These are phyloP conservation scores for Pocota personata DNA, from an alignment of 2,888 invertebrate species.

Conservation along the genomic window DNA sequence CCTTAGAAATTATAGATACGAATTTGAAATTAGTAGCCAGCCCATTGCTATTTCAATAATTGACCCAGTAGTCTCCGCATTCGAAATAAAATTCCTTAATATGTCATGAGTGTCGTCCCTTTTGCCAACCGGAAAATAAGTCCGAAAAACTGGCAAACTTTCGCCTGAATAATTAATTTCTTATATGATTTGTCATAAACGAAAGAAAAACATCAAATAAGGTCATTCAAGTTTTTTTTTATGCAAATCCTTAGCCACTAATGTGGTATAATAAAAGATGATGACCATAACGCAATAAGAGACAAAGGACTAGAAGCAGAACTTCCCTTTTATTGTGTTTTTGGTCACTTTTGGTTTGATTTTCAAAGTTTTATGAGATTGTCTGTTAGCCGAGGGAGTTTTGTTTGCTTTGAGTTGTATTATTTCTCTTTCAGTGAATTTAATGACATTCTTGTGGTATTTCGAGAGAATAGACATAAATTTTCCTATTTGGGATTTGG, in stretches of 20 bases:
- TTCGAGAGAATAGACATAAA: neutral
- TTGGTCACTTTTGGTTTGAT: conserved; percentile 55
- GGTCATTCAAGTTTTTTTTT: conserved; percentile 41
- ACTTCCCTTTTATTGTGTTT: conserved; percentile 16
- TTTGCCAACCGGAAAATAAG: neutral
- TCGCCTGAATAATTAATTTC: conserved; percentile 40
- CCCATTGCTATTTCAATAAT: too few species aligned
- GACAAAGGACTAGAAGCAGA: conserved; percentile 22
- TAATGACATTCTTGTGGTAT: conserved; percentile 11
- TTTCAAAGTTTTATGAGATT: conserved; percentile 47
- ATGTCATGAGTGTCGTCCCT: neutral
- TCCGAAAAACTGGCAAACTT: conserved; percentile 25
- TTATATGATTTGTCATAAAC: conserved; percentile 14
- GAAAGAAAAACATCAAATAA: conserved; percentile 13
- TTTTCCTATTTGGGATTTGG: too few species aligned
- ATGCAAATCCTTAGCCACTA: conserved; percentile 65
- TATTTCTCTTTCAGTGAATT: conserved; percentile 3
- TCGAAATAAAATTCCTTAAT: neutral
- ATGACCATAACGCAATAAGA: conserved; percentile 28
- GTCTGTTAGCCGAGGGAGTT: conserved; percentile 13
- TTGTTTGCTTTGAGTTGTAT: conserved; percentile 4
- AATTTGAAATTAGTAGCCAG: too few species aligned
- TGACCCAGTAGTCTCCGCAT: neutral
- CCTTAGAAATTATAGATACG: too few species aligned
- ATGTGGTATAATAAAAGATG: conserved; percentile 67